Evolutionary conservation across 2,888 invertebrate genomes (phyloP).

Genomic region (Lamellibrachia satsuma): DNA sequence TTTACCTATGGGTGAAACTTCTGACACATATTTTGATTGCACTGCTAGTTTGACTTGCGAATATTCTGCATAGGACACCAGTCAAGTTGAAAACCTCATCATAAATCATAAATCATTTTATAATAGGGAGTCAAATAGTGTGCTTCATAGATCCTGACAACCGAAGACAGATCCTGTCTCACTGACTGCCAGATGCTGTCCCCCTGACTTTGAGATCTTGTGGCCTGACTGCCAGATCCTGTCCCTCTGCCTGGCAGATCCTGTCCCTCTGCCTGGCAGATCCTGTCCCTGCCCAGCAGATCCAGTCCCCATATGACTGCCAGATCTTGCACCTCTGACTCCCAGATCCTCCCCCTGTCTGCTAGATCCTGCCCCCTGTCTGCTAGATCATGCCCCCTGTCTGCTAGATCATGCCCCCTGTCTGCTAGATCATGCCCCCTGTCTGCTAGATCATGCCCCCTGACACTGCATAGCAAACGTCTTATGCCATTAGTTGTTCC

Average conservation of each 20-base stretch:
- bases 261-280: background rate
- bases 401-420: background rate
- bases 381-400: background rate
- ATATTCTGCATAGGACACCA: background rate
- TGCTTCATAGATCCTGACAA: background rate
- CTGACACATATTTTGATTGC: background rate
- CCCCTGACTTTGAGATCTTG: background rate
- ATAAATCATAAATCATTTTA: too few species aligned
- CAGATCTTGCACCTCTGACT: background rate
- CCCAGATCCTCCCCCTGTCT: background rate
- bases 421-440: background rate
- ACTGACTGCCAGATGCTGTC: background rate
- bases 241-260: background rate
- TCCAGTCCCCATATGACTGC: background rate
- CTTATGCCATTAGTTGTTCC: slow-evolving; percentile 6
- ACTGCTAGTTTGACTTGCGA: background rate
- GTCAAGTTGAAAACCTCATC: background rate
- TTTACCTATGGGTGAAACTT: background rate
- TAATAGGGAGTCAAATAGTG: background rate
- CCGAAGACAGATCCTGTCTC: background rate
- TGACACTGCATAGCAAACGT: background rate
- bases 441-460: background rate
- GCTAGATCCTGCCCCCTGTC: background rate
- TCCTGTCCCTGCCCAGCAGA: background rate
- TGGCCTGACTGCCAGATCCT: background rate